phyloP scores from a whole-genome alignment of 2,888 invertebrate genomes.

The Meteorus cinctellus region DNA sequence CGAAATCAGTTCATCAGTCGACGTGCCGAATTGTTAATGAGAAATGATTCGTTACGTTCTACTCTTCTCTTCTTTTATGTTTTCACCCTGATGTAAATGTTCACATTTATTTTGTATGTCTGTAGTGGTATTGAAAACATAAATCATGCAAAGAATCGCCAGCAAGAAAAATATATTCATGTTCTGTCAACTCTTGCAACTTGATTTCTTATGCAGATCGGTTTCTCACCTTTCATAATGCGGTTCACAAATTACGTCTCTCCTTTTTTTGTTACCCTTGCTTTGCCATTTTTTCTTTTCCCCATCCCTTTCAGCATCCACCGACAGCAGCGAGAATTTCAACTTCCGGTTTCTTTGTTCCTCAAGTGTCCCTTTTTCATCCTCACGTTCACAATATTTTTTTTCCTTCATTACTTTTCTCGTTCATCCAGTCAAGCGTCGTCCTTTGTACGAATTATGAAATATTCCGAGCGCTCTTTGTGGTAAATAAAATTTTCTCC shows the following conservation, averaged over 20 bases:
- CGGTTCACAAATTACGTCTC: constrained; percentile 47
- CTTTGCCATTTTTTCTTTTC: constrained; percentile 23
- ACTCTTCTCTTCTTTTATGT: constrained; percentile 20
- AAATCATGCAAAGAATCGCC: constrained; percentile 52
- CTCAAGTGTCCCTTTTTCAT: constrained; percentile 11
- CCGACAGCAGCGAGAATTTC: not conserved
- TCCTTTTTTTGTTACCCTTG: constrained; percentile 39
- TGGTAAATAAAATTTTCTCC: constrained; percentile 24
- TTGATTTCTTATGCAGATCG: constrained; percentile 59
- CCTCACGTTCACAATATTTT: constrained; percentile 7
- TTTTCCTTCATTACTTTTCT: constrained; percentile 28
- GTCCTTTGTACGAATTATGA: not conserved
- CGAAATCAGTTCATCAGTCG: constrained; percentile 7
- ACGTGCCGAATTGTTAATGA: constrained; percentile 19
- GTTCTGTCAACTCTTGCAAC: constrained; percentile 44
- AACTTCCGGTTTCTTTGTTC: constrained; percentile 43
- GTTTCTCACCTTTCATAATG: constrained; percentile 53
- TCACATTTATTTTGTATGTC: not conserved
- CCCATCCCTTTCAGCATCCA: constrained; percentile 11
- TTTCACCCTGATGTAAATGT: not conserved
- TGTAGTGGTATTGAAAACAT: constrained; percentile 52
- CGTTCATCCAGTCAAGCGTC: not conserved
- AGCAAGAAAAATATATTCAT: constrained; percentile 26
- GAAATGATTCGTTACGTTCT: constrained; percentile 29
- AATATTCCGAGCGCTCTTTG: not conserved